Percentiles rank a stretch among this genome's conserved stretches.
Conservation (phyloP, 2,888 invertebrate genomes). For the Ennomos quercinarius region DNA sequence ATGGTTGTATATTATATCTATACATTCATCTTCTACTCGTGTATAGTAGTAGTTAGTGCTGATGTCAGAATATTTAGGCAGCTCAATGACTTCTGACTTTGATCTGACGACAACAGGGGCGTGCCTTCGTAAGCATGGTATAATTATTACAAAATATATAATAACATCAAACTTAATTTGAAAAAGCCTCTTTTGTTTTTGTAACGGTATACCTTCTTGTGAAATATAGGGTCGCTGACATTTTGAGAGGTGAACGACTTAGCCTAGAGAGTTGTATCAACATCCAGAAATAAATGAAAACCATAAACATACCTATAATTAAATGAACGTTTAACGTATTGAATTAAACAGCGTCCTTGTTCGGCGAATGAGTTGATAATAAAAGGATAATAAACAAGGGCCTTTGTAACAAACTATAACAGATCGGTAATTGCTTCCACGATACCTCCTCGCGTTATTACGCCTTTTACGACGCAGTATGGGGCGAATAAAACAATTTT, state of each 20-base stretch:
- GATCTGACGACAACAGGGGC: too few species aligned
- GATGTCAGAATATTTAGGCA: too few species aligned
- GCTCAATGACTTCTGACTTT: too few species aligned
- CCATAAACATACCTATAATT: slow-evolving; percentile 42
- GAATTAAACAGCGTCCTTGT: slow-evolving; percentile 80
- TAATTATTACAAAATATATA: background rate
- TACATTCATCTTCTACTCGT: too few species aligned
- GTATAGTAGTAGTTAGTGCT: too few species aligned
- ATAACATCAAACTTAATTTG: background rate
- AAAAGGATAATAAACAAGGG: slow-evolving; percentile 85
- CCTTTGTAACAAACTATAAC: slow-evolving; percentile 86
- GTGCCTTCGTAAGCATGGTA: too few species aligned
- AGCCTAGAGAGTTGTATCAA: slow-evolving; percentile 23
- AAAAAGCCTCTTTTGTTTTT: slow-evolving; percentile 3
- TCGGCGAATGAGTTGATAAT: slow-evolving; percentile 83
- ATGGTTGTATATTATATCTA: too few species aligned
- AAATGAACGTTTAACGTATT: slow-evolving; percentile 55
- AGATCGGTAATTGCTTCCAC: slow-evolving; percentile 85
- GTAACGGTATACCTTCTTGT: slow-evolving; percentile 1
- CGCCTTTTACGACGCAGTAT: slow-evolving; percentile 85
- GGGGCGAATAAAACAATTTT: slow-evolving; percentile 86
- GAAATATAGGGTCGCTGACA: slow-evolving; percentile 20
- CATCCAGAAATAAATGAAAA: slow-evolving; percentile 34
- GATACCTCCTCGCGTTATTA: slow-evolving; percentile 85
- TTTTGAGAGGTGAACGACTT: slow-evolving; percentile 23